These are phyloP conservation scores for Gymnoscelis rufifasciata DNA, from an alignment of 2,888 invertebrate species.

Conservation along the genomic window DNA sequence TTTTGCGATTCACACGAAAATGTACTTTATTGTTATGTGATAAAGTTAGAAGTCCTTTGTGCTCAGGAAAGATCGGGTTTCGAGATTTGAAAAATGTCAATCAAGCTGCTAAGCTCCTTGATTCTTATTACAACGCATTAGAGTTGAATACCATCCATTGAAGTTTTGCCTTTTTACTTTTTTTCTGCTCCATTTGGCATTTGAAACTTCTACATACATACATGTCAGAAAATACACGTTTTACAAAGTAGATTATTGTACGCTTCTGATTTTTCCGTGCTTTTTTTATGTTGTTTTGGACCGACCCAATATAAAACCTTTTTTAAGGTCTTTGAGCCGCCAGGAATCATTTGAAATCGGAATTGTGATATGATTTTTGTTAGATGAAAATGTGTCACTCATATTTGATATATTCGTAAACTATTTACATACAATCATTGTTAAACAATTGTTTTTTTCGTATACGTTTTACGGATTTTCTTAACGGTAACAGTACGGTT, in stretches of 20 bases:
- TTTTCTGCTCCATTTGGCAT: slow-evolving; percentile 18
- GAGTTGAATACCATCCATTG: slow-evolving; percentile 6
- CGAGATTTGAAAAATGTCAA: slow-evolving; percentile 5
- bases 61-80: background rate
- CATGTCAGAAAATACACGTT: slow-evolving; percentile 20
- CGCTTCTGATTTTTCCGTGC: slow-evolving; percentile 2
- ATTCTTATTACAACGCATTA: background rate
- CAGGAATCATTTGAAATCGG: too few relatives aligned
- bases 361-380: too few relatives aligned
- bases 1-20: slow-evolving; percentile 9
- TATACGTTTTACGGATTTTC: too few relatives aligned
- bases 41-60: background rate
- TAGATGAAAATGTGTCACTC: too few relatives aligned
- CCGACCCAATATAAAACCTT: too few relatives aligned
- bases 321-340: too few relatives aligned
- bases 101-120: background rate
- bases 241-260: slow-evolving; percentile 1
- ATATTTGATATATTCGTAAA: too few relatives aligned
- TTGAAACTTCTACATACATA: slow-evolving; percentile 9
- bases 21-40: background rate
- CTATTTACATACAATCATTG: too few relatives aligned
- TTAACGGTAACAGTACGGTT: too few relatives aligned
- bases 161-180: slow-evolving; percentile 9
- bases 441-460: too few relatives aligned
- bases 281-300: background rate